Conservation (phyloP, 2,888 invertebrate species). For the Cryptosula pallasiana region DNA sequence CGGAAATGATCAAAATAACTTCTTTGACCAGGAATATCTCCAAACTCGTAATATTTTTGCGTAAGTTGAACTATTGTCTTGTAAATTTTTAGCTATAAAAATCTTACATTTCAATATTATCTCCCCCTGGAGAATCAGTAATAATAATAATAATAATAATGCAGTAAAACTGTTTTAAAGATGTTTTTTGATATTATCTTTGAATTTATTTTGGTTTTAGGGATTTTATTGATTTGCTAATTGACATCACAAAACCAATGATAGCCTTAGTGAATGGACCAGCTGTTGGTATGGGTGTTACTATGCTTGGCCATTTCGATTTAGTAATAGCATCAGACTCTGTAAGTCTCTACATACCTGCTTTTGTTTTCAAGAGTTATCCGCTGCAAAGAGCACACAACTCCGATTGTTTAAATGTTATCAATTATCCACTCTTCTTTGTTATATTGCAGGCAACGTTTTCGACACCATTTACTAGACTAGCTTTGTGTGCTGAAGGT, state of each 20-base stretch:
- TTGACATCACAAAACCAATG: conserved; percentile 8
- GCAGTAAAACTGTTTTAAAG: too few species aligned
- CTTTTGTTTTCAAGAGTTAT: too few species aligned
- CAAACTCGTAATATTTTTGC: neutral
- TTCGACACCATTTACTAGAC: conserved; percentile 9
- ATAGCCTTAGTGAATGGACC: conserved; percentile 20
- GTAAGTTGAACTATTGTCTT: too few species aligned
- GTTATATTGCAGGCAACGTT: conserved; percentile 11
- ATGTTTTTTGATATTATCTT: too few species aligned
- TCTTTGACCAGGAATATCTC: neutral
- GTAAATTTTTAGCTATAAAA: too few species aligned
- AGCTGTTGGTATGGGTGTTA: conserved; percentile 19
- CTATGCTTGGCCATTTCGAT: conserved; percentile 15
- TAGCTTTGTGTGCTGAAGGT: conserved; percentile 1
- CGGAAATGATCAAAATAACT: conserved; percentile 21
- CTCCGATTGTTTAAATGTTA: too few species aligned
- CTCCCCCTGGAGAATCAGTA: too few species aligned
- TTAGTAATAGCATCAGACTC: conserved; percentile 5
- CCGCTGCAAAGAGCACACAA: too few species aligned
- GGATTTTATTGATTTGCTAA: neutral
- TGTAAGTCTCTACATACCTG: neutral
- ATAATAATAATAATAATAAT: too few species aligned
- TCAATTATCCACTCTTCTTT: too few species aligned
- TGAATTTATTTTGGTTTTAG: too few species aligned
- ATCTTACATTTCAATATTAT: too few species aligned